A percentile compares a stretch with the other conserved stretches of the same genome.
Conservation (phyloP, 2,797 vertebrate species). For the Alauda arvensis region DNA sequence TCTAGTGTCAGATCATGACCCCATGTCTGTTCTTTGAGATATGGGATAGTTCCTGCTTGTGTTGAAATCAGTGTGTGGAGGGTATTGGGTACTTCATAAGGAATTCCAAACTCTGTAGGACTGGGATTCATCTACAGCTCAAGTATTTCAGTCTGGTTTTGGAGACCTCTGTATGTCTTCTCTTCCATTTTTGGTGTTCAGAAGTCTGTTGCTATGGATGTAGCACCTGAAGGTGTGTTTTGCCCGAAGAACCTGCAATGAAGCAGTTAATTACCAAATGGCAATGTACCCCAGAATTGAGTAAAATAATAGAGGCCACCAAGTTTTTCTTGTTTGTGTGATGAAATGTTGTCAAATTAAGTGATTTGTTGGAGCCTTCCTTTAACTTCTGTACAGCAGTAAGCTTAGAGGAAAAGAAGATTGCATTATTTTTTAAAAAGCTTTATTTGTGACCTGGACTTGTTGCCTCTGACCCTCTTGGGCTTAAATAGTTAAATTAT, state of each 20-base stretch:
- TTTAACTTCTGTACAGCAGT: conserved; percentile 55
- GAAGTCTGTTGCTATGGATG: conserved; percentile 28
- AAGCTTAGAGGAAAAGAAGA: conserved; percentile 53
- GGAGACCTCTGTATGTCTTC: conserved; percentile 42
- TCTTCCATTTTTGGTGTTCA: neutral
- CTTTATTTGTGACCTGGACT: conserved; percentile 62
- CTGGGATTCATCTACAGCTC: neutral
- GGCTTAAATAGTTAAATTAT: conserved; percentile 63
- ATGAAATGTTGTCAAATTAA: conserved; percentile 56
- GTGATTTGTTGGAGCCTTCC: conserved; percentile 60
- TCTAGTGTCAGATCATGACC: neutral
- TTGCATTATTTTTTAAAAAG: conserved; percentile 51
- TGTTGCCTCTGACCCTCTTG: conserved; percentile 60
- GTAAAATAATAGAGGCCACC: conserved; percentile 44
- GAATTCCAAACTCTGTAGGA: conserved; percentile 10
- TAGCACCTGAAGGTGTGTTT: conserved; percentile 17
- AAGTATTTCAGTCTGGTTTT: conserved; percentile 23
- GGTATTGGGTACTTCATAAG: conserved; percentile 10
- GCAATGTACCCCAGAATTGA: conserved; percentile 10
- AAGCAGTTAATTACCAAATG: conserved; percentile 27
- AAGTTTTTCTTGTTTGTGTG: conserved; percentile 57
- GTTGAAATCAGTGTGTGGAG: conserved; percentile 30
- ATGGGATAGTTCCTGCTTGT: conserved; percentile 9
- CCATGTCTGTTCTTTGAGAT: conserved; percentile 9
- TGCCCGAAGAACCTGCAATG: conserved; percentile 4